A percentile compares a stretch with the other conserved stretches of the same genome.
phyloP scores from a whole-genome alignment of 2,113 vertebrate species.

The Rhizomys pruinosus region DNA sequence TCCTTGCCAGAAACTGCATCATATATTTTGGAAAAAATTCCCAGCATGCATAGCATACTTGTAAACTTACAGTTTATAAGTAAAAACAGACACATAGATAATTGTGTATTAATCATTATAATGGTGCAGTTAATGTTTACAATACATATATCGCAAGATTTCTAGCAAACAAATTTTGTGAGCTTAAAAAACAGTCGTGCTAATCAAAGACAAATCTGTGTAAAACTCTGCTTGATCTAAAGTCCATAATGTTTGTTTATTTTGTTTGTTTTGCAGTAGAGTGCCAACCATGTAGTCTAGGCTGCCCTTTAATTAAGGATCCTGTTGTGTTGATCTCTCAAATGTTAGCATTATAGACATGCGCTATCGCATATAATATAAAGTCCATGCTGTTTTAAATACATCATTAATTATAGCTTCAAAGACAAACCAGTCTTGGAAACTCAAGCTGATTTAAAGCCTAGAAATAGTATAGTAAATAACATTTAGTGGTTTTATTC shows the following conservation, averaged over 20 bases:
- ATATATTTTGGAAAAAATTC: neutral
- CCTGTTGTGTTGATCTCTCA: neutral
- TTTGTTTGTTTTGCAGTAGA: neutral
- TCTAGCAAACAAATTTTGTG: neutral
- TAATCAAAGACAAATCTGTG: constrained; percentile 2
- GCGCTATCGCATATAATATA: too few relatives aligned
- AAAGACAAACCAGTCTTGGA: constrained; percentile 23
- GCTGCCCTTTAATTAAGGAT: neutral
- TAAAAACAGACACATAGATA: neutral
- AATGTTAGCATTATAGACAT: too few relatives aligned
- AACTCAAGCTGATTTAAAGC: neutral
- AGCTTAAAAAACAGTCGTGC: neutral
- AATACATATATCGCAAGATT: neutral
- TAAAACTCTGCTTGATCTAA: neutral
- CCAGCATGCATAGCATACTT: neutral
- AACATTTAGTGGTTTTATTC: neutral
- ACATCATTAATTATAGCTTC: neutral
- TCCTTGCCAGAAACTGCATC: neutral
- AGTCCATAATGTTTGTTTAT: neutral
- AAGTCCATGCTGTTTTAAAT: too few relatives aligned
- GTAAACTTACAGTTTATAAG: neutral
- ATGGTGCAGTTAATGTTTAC: neutral
- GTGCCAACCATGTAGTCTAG: neutral
- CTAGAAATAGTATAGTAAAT: neutral
- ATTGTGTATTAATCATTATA: neutral